Conservation (phyloP, 2,113 vertebrate genomes). For the Archocentrus centrarchus region DNA sequence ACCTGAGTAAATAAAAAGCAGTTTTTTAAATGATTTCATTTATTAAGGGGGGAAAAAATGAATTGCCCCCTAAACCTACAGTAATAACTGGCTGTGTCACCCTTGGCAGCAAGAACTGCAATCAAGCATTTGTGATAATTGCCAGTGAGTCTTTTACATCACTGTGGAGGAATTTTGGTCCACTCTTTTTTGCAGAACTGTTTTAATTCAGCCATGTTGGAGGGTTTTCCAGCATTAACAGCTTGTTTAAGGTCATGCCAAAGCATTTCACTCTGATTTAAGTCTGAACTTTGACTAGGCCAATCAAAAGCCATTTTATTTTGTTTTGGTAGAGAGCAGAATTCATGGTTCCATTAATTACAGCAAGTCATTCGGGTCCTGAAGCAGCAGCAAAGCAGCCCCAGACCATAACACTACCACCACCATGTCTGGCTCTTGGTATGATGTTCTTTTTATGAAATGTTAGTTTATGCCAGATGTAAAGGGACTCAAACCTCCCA, state of each 20-base stretch:
- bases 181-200: neutral
- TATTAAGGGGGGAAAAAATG: neutral
- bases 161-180: neutral
- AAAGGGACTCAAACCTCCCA: no score
- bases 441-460: no score
- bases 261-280: neutral
- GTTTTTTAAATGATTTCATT: neutral
- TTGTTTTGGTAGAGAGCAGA: fast-evolving
- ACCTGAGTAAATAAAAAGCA: no score
- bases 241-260: neutral
- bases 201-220: neutral
- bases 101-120: neutral
- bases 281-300: neutral
- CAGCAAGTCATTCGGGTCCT: neutral
- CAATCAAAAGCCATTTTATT: neutral
- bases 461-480: no score
- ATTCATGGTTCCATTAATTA: neutral
- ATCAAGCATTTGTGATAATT: neutral
- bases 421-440: neutral
- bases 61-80: neutral
- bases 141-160: neutral
- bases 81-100: neutral
- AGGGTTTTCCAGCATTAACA: neutral
- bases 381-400: neutral
- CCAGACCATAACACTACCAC: neutral